Evolutionary conservation across 2,797 vertebrate species (phyloP).

Genomic region (Heterohyrax brucei): DNA sequence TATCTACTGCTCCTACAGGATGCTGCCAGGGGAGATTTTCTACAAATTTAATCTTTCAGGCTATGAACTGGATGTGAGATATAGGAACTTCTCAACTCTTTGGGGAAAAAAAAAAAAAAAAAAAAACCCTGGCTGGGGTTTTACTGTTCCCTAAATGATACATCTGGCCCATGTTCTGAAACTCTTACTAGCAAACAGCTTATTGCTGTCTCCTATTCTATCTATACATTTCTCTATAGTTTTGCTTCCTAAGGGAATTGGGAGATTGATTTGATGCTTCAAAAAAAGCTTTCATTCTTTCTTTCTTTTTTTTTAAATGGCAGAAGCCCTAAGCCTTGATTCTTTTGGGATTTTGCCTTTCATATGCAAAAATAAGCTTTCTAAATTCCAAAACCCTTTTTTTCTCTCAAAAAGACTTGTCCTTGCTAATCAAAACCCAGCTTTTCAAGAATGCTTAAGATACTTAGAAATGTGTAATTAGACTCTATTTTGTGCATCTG

Average conservation of each 20-base stretch:
- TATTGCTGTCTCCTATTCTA: not conserved
- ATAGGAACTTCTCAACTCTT: not conserved
- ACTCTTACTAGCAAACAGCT: not conserved
- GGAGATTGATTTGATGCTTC: not conserved
- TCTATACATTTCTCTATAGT: not conserved
- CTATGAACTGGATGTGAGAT: not conserved
- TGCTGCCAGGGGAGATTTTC: not conserved
- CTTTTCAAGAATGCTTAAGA: conserved; percentile 68
- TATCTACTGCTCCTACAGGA: not conserved
- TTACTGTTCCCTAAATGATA: not conserved
- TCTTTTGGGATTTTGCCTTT: conserved; percentile 73
- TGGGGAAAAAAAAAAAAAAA: not conserved
- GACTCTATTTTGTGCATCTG: conserved; percentile 31
- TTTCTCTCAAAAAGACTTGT: conserved; percentile 67
- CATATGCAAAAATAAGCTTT: conserved; percentile 76
- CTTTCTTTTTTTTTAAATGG: not conserved
- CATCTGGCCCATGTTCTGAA: not conserved
- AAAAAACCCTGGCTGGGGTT: not conserved
- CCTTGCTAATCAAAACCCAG: conserved; percentile 75
- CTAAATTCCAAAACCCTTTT: conserved; percentile 73
- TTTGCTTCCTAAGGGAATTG: conserved; percentile 58
- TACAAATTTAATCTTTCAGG: not conserved
- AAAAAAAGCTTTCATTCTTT: not conserved
- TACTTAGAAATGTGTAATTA: conserved; percentile 66
- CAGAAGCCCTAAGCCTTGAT: conserved; percentile 61